Evolutionary conservation across 2,888 invertebrate species (phyloP).

Genomic region (Amaurobius ferox): DNA sequence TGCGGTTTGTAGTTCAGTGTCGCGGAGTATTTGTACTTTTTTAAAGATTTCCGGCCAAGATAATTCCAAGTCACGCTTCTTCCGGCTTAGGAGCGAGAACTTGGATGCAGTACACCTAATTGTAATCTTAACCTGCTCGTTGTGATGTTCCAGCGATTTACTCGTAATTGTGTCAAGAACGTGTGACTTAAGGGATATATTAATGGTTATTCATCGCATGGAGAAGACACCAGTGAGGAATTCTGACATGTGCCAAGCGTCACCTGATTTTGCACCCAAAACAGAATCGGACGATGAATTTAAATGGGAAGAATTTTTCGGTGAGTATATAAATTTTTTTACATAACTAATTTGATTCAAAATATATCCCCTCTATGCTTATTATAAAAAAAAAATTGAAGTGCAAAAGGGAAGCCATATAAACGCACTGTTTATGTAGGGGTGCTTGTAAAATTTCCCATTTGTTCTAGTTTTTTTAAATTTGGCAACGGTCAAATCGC

Average conservation of each 20-base stretch:
- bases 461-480: too few relatives aligned
- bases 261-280: constrained; percentile 52
- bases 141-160: not conserved
- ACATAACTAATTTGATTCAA: too few relatives aligned
- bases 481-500: too few relatives aligned
- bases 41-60: constrained; percentile 64
- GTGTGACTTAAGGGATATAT: constrained; percentile 42
- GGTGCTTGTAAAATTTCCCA: too few relatives aligned
- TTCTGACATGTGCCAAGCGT: constrained; percentile 64
- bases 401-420: too few relatives aligned
- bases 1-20: constrained; percentile 51
- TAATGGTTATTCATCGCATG: constrained; percentile 60
- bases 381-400: too few relatives aligned
- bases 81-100: constrained; percentile 44
- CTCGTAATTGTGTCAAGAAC: not conserved
- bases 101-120: constrained; percentile 2
- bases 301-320: constrained; percentile 85
- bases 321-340: too few relatives aligned
- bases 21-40: constrained; percentile 44
- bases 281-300: constrained; percentile 69
- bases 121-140: not conserved
- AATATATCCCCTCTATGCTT: too few relatives aligned
- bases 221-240: constrained; percentile 42
- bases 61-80: constrained; percentile 51
- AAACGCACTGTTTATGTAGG: too few relatives aligned